Percentiles rank a stretch among this genome's conserved stretches.
Conservation (phyloP, 2,113 vertebrate genomes). For the Labrus mixtus region DNA sequence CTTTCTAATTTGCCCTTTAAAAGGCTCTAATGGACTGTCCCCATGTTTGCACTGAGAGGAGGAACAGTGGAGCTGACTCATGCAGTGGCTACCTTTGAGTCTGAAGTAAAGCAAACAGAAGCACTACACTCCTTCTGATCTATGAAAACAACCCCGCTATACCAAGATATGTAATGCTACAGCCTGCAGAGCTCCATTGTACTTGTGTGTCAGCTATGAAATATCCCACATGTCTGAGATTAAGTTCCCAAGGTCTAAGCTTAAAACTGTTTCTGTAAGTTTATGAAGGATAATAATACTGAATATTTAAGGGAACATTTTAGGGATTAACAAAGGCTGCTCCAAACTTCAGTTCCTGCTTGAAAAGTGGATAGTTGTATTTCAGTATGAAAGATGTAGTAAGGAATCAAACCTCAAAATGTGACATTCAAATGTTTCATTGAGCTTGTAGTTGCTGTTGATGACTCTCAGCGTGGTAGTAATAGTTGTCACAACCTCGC, state of each 20-base stretch:
- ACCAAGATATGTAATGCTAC: not conserved
- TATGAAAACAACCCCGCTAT: not conserved
- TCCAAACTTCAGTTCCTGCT: not conserved
- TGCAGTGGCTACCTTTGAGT: constrained; percentile 52
- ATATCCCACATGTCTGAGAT: not conserved
- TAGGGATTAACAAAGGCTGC: not conserved
- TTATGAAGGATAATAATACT: not conserved
- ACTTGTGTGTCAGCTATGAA: not conserved
- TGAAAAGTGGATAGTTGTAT: too few species aligned
- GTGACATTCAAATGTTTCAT: too few species aligned
- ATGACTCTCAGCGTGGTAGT: too few species aligned
- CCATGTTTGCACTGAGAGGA: constrained; percentile 63
- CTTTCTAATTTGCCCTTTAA: constrained; percentile 75
- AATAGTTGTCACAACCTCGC: too few species aligned
- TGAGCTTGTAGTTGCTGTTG: too few species aligned
- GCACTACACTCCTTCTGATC: not conserved
- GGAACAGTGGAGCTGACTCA: constrained; percentile 45
- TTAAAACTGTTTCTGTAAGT: not conserved
- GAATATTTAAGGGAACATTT: constrained; percentile 23
- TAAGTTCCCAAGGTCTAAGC: not conserved
- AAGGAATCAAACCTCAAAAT: too few species aligned
- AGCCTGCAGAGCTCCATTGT: not conserved
- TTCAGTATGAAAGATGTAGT: too few species aligned
- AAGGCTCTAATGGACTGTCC: constrained; percentile 70
- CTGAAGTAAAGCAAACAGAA: constrained; percentile 20